phyloP scores from a whole-genome alignment of 2,888 invertebrate genomes.

The Andrena chrysosceles region DNA sequence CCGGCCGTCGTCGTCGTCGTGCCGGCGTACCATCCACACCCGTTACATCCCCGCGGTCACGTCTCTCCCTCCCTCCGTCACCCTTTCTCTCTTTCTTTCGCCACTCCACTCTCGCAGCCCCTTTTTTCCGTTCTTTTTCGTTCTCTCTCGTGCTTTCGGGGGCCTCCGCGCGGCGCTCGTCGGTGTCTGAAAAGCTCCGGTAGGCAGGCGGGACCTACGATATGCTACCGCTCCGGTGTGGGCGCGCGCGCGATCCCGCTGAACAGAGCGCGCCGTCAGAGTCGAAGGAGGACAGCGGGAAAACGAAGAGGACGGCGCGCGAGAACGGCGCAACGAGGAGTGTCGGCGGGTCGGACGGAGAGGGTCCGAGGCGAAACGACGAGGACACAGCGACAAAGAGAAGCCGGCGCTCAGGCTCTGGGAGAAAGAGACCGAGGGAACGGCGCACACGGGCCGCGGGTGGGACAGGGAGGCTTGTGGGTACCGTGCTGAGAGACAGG shows the following conservation, averaged over 20 bases:
- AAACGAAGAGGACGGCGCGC: constrained; percentile 47
- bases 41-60: constrained; percentile 66
- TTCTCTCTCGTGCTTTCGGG: constrained; percentile 32
- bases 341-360: constrained; percentile 44
- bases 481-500: constrained; percentile 41
- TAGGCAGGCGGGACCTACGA: constrained; percentile 69
- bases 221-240: constrained; percentile 72
- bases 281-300: constrained; percentile 36
- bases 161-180: constrained; percentile 43
- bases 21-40: constrained; percentile 60
- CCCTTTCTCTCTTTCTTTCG: constrained; percentile 41
- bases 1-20: constrained; percentile 31
- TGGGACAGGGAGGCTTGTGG: constrained; percentile 41
- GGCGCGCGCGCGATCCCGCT: constrained; percentile 64
- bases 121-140: constrained; percentile 26
- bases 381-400: constrained; percentile 56
- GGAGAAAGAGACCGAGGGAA: constrained; percentile 58
- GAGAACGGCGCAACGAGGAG: constrained; percentile 43
- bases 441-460: constrained; percentile 55
- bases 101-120: constrained; percentile 9
- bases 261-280: constrained; percentile 54
- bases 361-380: constrained; percentile 27
- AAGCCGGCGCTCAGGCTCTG: constrained; percentile 49
- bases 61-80: constrained; percentile 55
- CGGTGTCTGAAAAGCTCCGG: constrained; percentile 73